These are phyloP conservation scores for Cheilinus undulatus DNA, from an alignment of 2,113 vertebrate genomes.

Conservation along the genomic window DNA sequence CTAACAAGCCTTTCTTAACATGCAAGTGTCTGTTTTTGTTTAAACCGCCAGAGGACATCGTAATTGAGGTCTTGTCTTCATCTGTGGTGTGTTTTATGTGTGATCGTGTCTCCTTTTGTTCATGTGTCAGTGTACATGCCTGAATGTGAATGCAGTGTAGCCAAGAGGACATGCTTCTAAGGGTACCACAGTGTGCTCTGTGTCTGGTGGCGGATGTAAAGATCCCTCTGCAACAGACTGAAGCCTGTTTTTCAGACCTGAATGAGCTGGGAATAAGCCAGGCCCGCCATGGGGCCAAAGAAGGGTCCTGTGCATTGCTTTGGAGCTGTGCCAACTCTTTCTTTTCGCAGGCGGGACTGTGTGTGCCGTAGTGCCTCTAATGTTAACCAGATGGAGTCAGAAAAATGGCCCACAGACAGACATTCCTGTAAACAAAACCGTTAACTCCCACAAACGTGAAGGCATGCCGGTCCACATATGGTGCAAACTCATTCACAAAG, in stretches of 20 bases:
- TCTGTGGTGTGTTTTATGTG: conserved; percentile 23
- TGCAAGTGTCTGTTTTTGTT: background rate
- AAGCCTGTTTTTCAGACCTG: conserved; percentile 1
- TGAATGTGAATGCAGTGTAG: background rate
- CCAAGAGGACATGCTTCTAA: background rate
- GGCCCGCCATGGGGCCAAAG: conserved; percentile 13
- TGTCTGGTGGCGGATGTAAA: conserved; percentile 28
- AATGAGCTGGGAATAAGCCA: conserved; percentile 2
- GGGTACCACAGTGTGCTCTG: conserved; percentile 38
- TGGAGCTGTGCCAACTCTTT: conserved; percentile 21
- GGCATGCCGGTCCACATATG: background rate
- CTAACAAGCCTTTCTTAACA: background rate
- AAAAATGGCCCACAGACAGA: background rate
- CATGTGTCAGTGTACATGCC: conserved; percentile 13
- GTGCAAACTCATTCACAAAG: background rate
- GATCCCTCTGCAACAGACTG: conserved; percentile 9
- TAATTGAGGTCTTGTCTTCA: conserved; percentile 4
- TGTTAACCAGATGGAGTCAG: conserved; percentile 62
- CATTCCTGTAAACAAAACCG: conserved; percentile 2
- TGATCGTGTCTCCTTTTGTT: conserved; percentile 14
- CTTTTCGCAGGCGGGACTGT: background rate
- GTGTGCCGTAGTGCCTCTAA: conserved; percentile 40
- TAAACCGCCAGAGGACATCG: background rate
- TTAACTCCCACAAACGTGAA: background rate
- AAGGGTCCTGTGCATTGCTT: conserved; percentile 16